Evolutionary conservation across 1,140 invertebrate genomes (phyloP).

Genomic region (Hycleus phaleratus): DNA sequence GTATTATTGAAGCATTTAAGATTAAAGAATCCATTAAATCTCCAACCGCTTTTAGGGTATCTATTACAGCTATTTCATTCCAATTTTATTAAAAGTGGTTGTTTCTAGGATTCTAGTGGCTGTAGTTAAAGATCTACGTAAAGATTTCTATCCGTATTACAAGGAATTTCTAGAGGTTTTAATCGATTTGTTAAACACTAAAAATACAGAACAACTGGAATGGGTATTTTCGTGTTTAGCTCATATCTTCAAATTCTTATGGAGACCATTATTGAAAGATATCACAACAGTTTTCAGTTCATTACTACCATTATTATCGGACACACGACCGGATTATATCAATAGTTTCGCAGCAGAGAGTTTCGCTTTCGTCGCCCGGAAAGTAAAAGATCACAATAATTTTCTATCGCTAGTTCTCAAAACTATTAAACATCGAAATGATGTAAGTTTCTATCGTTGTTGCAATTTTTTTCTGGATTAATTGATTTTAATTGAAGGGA

Average conservation of each 20-base stretch:
- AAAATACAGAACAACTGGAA: constrained; percentile 75
- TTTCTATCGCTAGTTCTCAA: constrained; percentile 66
- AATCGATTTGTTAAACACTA: constrained; percentile 63
- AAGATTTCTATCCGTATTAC: constrained; percentile 81
- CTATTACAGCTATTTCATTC: constrained; percentile 41
- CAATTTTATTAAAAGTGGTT: constrained; percentile 3
- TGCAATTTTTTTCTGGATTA: neutral
- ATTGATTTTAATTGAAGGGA: constrained; percentile 18
- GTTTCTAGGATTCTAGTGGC: constrained; percentile 70
- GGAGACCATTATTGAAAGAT: constrained; percentile 73
- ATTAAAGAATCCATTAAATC: constrained; percentile 58
- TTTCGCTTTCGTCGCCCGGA: constrained; percentile 85
- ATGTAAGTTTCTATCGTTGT: constrained; percentile 48
- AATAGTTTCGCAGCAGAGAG: constrained; percentile 89
- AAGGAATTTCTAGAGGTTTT: constrained; percentile 59
- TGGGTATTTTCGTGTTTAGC: constrained; percentile 75
- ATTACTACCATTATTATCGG: constrained; percentile 66
- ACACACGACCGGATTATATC: constrained; percentile 68
- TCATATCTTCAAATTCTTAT: constrained; percentile 82
- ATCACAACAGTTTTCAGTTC: constrained; percentile 64
- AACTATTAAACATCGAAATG: constrained; percentile 54
- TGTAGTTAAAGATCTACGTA: constrained; percentile 73
- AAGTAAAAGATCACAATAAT: constrained; percentile 70
- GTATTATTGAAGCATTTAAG: constrained; percentile 63
- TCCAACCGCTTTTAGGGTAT: constrained; percentile 77